These are phyloP conservation scores for Chaetodon auriga DNA, from an alignment of 2,113 vertebrate genomes.

Conservation along the genomic window DNA sequence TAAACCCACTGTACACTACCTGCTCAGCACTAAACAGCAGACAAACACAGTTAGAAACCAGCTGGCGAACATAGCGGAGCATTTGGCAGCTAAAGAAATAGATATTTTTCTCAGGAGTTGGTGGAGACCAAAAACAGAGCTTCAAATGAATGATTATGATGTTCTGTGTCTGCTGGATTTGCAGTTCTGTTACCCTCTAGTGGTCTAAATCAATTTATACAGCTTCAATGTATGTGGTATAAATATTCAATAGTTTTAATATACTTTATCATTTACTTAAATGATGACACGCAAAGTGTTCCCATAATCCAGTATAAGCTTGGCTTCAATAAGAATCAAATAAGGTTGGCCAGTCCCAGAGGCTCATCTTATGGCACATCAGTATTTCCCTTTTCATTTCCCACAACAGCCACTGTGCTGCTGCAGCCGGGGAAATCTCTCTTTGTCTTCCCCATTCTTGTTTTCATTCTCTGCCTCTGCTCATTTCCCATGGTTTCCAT, in stretches of 20 bases:
- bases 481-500: conserved; percentile 69
- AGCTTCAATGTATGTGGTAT: too few relatives aligned
- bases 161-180: neutral
- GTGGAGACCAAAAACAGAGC: neutral
- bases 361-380: conserved; percentile 41
- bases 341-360: conserved; percentile 29
- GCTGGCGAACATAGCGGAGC: neutral
- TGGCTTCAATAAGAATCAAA: conserved; percentile 51
- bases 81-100: neutral
- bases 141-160: too few relatives aligned
- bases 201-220: too few relatives aligned
- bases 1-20: neutral
- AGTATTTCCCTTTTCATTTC: conserved; percentile 59
- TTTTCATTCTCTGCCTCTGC: conserved; percentile 56
- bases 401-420: conserved; percentile 51
- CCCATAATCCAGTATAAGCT: conserved; percentile 14
- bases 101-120: neutral
- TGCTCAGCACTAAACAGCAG: neutral
- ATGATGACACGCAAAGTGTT: neutral
- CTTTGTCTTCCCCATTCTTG: conserved; percentile 49
- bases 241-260: too few relatives aligned
- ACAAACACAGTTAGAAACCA: neutral
- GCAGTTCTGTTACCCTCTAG: too few relatives aligned
- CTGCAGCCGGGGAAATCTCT: conserved; percentile 44
- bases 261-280: too few relatives aligned